Base-by-base conservation (phyloP, 2,888 invertebrate species). In the Eudasyphora cyanicolor region DNA sequence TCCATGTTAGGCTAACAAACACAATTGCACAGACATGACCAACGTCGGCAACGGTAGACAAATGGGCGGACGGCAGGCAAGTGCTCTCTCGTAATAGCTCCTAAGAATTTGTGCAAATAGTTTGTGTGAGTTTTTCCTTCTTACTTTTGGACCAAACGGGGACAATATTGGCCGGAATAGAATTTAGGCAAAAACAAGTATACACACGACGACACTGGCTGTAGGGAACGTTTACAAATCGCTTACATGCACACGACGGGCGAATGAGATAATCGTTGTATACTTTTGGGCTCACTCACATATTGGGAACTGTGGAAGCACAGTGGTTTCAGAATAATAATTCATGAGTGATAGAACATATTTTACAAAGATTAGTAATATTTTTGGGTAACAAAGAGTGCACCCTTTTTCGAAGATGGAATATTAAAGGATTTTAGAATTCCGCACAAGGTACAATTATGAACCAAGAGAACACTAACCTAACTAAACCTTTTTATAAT, bases 161-260 rank as follows among this genome's bases (percentile, higher is more conserved):
- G 17, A 79, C 79, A 82, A 79, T 79, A 69, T 24, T 57, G 51
- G 79, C 73, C 76, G 79, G 73, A 76, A 79, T 82, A 79, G 69
- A n/a, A 79, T 57, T 79, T 79, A 27, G 29, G 10, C 42, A 42
- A 69, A 42, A 69, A n/a, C 14, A 45, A n/a, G 45, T 45, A 76
- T 1, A 42, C 38, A 73, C 35, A 5, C 24, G n/a, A 60, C 71
- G 42, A 54, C 12, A 76, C 38, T 17, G n/a, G n/a, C n/a, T n/a
- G 38, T 27, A 67, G 10, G 12, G 7, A 10, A 38, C 38, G 38
- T 38, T 38, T 7, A 38, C 12, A 38, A 38, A 38, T 10, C 38
- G 38, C 12, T 38, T 12, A 38, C 10, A 14, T 38, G 2, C 38
- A 21, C 27, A 79, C 10, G 49, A 57, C 45, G 73, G 57, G 67